These are phyloP conservation scores for Fragum fragum DNA, from an alignment of 2,888 invertebrate genomes.

Conservation along the genomic window DNA sequence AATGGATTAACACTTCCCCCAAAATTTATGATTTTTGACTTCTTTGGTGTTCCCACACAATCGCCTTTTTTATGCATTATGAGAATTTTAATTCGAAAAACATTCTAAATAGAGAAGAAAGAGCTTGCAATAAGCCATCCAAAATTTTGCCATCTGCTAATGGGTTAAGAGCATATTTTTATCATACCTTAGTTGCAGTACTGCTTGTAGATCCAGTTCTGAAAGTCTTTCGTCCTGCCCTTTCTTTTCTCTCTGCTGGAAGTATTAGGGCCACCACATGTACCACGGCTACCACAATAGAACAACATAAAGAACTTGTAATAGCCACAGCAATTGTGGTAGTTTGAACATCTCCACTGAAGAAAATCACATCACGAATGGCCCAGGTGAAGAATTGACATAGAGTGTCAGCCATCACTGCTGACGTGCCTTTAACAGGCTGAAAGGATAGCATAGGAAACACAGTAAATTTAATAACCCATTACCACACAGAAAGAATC, in stretches of 20 bases:
- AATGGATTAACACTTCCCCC: no score
- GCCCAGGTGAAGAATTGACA: constrained; percentile 72
- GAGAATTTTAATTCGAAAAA: no score
- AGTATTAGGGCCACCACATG: constrained; percentile 68
- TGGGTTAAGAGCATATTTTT: no score
- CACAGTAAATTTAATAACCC: no score
- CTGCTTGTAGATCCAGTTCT: not conserved
- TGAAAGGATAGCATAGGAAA: no score
- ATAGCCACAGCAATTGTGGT: constrained; percentile 80
- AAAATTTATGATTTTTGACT: no score
- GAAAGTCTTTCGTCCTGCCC: not conserved
- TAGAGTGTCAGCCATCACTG: constrained; percentile 56
- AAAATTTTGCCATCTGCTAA: no score
- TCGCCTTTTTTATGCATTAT: no score
- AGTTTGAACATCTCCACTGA: constrained; percentile 78
- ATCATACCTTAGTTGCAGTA: not conserved
- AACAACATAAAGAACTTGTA: constrained; percentile 77
- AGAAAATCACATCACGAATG: constrained; percentile 76
- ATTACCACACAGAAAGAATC: no score
- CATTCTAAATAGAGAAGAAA: no score
- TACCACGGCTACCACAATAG: constrained; percentile 73
- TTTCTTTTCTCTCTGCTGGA: constrained; percentile 32
- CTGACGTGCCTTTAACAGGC: not conserved
- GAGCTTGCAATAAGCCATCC: no score
- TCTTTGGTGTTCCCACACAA: no score